Conservation (phyloP, 2,888 invertebrate genomes). For the Synergus itoensis region DNA sequence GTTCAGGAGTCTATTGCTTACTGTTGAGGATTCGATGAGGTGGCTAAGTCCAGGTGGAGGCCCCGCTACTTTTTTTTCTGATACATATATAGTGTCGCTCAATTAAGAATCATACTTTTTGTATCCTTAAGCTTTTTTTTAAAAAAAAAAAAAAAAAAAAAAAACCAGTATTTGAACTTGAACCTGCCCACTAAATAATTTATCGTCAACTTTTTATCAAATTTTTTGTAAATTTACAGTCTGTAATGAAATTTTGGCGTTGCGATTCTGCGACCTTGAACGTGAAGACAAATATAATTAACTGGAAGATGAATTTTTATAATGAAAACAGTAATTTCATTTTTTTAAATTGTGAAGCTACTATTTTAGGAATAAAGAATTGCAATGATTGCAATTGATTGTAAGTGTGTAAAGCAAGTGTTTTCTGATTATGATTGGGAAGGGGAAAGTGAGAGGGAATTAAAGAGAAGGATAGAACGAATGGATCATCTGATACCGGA, state of each 20-base stretch:
- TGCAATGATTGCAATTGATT: not conserved
- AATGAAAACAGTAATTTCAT: not conserved
- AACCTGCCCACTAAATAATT: not conserved
- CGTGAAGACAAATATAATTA: not conserved
- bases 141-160: not conserved
- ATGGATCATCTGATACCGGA: constrained; percentile 47
- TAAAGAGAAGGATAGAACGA: constrained; percentile 15
- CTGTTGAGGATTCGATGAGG: constrained; percentile 31
- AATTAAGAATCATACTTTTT: constrained; percentile 2
- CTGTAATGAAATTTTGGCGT: not conserved
- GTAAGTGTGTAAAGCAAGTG: not conserved
- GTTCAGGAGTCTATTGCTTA: constrained; percentile 14
- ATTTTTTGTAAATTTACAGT: not conserved
- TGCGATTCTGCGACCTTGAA: not conserved
- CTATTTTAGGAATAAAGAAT: not conserved
- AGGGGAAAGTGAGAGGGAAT: not conserved
- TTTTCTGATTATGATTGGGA: not conserved
- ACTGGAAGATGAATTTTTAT: not conserved
- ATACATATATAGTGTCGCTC: constrained; percentile 1
- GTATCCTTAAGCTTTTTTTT: not conserved
- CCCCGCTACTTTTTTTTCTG: constrained; percentile 29
- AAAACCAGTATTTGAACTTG: constrained; percentile 10
- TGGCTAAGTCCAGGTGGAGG: not conserved
- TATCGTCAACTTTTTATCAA: not conserved
- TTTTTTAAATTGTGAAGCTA: not conserved